These are phyloP conservation scores for Elysia crispata DNA, from an alignment of 2,888 invertebrate species.

Conservation along the genomic window DNA sequence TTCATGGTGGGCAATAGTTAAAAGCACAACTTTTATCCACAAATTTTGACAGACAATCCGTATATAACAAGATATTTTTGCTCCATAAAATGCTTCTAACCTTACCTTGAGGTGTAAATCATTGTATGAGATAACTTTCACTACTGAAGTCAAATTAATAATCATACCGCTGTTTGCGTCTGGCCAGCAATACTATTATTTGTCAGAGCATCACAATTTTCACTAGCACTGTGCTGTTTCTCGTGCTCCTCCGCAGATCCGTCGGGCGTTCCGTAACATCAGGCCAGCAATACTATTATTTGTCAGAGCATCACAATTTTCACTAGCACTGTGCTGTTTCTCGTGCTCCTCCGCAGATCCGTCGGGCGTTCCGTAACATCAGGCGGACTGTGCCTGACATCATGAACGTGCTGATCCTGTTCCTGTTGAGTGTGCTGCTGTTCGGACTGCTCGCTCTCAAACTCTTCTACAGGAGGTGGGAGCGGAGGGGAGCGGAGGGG, in stretches of 20 bases:
- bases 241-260: conserved; percentile 67
- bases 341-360: conserved; percentile 67
- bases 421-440: conserved; percentile 76
- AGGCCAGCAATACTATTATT: too few species aligned
- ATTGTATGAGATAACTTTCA: too few species aligned
- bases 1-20: too few species aligned
- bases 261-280: conserved; percentile 79
- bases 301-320: not conserved
- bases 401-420: conserved; percentile 77
- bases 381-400: conserved; percentile 78
- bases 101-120: too few species aligned
- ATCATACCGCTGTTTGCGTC: too few species aligned
- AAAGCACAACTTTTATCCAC: too few species aligned
- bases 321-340: not conserved
- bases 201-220: not conserved
- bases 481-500: too few species aligned
- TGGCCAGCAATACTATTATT: too few species aligned
- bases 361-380: conserved; percentile 79
- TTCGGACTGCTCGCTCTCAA: conserved; percentile 78
- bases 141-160: not conserved
- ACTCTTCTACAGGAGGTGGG: conserved; percentile 76
- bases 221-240: not conserved
- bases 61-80: too few species aligned
- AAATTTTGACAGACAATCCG: too few species aligned
- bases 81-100: too few species aligned